These are phyloP conservation scores for Pseudorhiza aurosa DNA, from an alignment of 30 jellyfish, hydroid and myxozoan genomes.

Conservation along the genomic window DNA sequence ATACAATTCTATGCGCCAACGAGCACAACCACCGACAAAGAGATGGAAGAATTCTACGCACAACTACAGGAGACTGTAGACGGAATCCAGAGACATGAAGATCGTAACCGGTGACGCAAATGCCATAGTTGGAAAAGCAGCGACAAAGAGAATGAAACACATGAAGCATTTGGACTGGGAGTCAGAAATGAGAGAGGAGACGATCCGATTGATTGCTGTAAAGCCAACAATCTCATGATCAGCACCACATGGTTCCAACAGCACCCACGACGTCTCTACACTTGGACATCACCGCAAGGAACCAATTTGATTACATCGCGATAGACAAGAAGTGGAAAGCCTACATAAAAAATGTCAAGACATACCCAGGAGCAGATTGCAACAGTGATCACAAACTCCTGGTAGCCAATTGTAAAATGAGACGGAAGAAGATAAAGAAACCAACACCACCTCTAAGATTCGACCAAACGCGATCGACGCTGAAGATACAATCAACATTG, in stretches of 20 bases:
- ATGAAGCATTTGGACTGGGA: conserved; percentile 29
- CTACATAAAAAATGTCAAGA: no score
- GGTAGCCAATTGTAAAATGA: background rate
- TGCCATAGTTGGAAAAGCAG: conserved; percentile 14
- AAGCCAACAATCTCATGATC: conserved; percentile 1
- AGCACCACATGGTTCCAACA: conserved; percentile 34
- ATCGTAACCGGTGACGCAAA: conserved; percentile 38
- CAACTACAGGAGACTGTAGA: background rate
- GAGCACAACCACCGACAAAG: no score
- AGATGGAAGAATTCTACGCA: conserved; percentile 28
- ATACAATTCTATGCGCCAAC: conserved; percentile 22
- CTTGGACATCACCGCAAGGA: no score
- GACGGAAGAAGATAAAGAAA: background rate
- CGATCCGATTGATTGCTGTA: conserved; percentile 6
- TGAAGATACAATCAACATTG: no score
- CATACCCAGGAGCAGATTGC: background rate
- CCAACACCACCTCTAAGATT: background rate
- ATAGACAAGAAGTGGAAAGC: no score
- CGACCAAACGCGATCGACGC: background rate
- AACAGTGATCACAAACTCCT: background rate
- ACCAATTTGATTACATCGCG: no score
- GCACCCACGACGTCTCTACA: conserved; percentile 17
- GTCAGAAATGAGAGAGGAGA: conserved; percentile 35
- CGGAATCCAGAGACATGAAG: conserved; percentile 11
- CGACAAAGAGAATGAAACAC: background rate